A percentile compares a stretch with the other conserved stretches of the same genome.
phyloP scores from a whole-genome alignment of 2,888 invertebrate genomes.

The Cacoxenus indagator region DNA sequence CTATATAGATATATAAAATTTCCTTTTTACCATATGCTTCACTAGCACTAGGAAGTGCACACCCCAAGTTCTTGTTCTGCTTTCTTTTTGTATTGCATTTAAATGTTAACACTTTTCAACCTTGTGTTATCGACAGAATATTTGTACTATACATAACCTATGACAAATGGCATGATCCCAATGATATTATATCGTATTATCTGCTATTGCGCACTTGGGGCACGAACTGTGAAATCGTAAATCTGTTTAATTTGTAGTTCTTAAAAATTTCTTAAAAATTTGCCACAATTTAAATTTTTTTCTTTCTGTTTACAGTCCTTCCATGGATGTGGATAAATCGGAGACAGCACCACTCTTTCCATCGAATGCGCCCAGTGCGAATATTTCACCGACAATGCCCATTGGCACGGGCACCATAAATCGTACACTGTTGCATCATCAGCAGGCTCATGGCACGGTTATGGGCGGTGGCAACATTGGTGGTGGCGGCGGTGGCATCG shows the following conservation, averaged over 20 bases:
- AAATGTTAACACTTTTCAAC: no score
- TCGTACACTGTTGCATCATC: constrained; percentile 70
- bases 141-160: no score
- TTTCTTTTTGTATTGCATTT: no score
- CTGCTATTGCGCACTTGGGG: no score
- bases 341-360: constrained; percentile 71
- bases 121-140: no score
- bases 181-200: background rate
- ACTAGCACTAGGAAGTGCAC: no score
- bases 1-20: no score
- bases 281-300: background rate
- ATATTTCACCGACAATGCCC: constrained; percentile 68
- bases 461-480: constrained; percentile 45
- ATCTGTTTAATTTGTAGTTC: no score
- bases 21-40: no score
- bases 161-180: background rate
- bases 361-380: constrained; percentile 67
- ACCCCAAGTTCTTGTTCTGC: no score
- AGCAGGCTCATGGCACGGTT: constrained; percentile 59
- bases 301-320: constrained; percentile 49
- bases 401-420: constrained; percentile 69
- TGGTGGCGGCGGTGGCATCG: constrained; percentile 44
- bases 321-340: constrained; percentile 69
- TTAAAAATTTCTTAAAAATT: no score
- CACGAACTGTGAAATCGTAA: no score